A percentile compares a stretch with the other conserved stretches of the same genome.
Evolutionary conservation across 37 sponge, comb jelly and placozoan species (phyloP).

Genomic region (Hormiphora californensis): DNA sequence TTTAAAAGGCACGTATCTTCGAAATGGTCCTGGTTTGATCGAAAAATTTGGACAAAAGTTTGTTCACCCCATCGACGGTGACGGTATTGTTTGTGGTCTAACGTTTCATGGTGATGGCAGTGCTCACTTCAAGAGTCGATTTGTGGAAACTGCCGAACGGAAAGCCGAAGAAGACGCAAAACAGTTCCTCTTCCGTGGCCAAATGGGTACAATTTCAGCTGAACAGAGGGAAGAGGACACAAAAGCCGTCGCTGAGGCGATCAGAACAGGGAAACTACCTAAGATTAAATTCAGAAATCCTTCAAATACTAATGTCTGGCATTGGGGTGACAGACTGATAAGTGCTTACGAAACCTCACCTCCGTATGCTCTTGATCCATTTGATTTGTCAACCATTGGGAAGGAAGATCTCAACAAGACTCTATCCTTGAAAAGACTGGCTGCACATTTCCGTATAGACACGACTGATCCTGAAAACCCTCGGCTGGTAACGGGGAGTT

Average conservation of each 20-base stretch:
- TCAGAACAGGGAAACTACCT: constrained; percentile 59
- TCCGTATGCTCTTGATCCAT: constrained; percentile 76
- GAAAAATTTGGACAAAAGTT: constrained; percentile 77
- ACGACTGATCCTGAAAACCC: neutral
- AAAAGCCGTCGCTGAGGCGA: constrained; percentile 57
- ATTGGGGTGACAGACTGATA: constrained; percentile 85
- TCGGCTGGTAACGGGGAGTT: neutral
- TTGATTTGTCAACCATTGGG: constrained; percentile 71
- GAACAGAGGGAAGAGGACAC: neutral
- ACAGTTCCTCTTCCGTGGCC: constrained; percentile 66
- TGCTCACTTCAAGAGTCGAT: constrained; percentile 68
- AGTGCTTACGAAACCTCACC: constrained; percentile 73
- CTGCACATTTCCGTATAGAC: constrained; percentile 83
- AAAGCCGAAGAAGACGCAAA: constrained; percentile 62
- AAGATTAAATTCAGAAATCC: constrained; percentile 72
- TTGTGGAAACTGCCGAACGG: constrained; percentile 66
- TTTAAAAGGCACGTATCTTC: constrained; percentile 65
- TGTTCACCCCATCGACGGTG: constrained; percentile 88
- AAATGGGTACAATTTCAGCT: constrained; percentile 69
- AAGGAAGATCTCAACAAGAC: constrained; percentile 63
- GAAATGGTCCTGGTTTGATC: constrained; percentile 81
- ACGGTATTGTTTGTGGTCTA: constrained; percentile 82
- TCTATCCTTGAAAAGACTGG: constrained; percentile 61
- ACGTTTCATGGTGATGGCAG: constrained; percentile 66
- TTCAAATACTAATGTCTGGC: constrained; percentile 86